These are phyloP conservation scores for Hippoglossus stenolepis DNA, from an alignment of 2,113 vertebrate species.

Conservation along the genomic window DNA sequence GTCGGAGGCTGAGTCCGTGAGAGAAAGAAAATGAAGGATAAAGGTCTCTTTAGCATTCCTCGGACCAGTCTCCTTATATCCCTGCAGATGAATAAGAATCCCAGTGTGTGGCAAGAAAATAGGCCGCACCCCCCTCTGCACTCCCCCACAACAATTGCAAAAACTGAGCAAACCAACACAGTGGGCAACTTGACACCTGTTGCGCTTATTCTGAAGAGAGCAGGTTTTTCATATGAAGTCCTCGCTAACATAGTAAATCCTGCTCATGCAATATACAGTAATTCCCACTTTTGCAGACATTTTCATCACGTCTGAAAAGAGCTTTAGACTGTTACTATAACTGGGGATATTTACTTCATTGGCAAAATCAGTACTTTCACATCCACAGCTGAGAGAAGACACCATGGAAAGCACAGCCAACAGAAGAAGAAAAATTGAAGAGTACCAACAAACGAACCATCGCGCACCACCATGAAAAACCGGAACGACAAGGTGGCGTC, in stretches of 20 bases:
- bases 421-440: too few species aligned
- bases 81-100: constrained; percentile 40
- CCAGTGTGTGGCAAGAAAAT: constrained; percentile 11
- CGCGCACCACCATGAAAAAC: too few species aligned
- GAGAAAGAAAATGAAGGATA: constrained; percentile 27
- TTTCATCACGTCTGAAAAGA: too few species aligned
- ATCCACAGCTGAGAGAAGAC: too few species aligned
- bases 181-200: constrained; percentile 33
- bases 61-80: constrained; percentile 15
- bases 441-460: too few species aligned
- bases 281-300: not conserved
- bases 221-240: constrained; percentile 8
- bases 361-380: too few species aligned
- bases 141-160: constrained; percentile 16
- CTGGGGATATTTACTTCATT: too few species aligned
- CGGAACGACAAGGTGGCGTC: too few species aligned
- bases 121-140: not conserved
- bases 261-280: not conserved
- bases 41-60: constrained; percentile 57
- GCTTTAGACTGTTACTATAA: too few species aligned
- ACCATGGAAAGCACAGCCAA: too few species aligned
- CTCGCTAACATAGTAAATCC: not conserved
- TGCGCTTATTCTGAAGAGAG: not conserved
- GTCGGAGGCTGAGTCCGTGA: constrained; percentile 37
- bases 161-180: constrained; percentile 19